Evolutionary conservation across 2,888 invertebrate species (phyloP).

Genomic region (Oligia strigilis): DNA sequence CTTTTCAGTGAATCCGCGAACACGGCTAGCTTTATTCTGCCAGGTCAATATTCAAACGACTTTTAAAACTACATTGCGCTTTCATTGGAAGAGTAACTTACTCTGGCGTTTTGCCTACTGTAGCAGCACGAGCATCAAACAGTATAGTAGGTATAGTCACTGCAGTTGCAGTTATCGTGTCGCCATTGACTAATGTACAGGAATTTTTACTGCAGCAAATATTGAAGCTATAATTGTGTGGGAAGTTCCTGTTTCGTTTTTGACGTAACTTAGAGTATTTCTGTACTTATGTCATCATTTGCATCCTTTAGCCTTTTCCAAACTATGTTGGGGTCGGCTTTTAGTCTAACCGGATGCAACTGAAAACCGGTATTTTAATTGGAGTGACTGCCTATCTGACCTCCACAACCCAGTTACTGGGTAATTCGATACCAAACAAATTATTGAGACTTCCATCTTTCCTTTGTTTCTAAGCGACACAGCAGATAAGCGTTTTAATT

Average conservation of each 20-base stretch:
- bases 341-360: too few relatives aligned
- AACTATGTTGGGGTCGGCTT: too few relatives aligned
- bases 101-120: slow-evolving; percentile 46
- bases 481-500: slow-evolving; percentile 40
- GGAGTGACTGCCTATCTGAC: too few relatives aligned
- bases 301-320: too few relatives aligned
- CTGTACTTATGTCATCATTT: too few relatives aligned
- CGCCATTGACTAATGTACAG: slow-evolving; percentile 4
- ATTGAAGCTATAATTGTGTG: background rate
- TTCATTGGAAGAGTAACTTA: slow-evolving; percentile 35
- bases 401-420: too few relatives aligned
- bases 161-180: slow-evolving; percentile 16
- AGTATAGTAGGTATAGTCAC: background rate
- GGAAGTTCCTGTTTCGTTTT: background rate
- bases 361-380: too few relatives aligned
- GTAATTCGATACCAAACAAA: slow-evolving; percentile 8
- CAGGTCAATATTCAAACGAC: slow-evolving; percentile 56
- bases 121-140: slow-evolving; percentile 5
- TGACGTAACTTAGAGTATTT: background rate
- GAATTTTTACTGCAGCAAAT: slow-evolving; percentile 1
- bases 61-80: slow-evolving; percentile 49
- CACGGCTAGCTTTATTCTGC: slow-evolving; percentile 41
- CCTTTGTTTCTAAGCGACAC: slow-evolving; percentile 26
- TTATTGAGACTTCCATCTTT: slow-evolving; percentile 16
- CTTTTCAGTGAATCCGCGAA: slow-evolving; percentile 36